phyloP scores from a whole-genome alignment of 2,888 invertebrate species.

The Heteromurus nitidus region DNA sequence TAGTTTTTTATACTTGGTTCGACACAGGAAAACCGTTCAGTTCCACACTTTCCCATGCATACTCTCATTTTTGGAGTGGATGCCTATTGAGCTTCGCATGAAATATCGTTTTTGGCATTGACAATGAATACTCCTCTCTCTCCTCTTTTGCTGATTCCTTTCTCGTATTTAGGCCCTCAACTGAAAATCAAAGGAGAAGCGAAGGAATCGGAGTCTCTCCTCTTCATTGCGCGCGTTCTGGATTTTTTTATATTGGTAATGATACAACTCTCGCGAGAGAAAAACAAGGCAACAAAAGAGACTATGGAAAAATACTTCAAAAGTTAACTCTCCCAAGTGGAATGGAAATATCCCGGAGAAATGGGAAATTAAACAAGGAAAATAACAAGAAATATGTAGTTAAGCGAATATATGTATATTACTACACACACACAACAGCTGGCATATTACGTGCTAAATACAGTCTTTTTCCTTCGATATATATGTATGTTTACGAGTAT shows the following conservation, averaged over 20 bases:
- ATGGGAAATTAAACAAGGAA: slow-evolving; percentile 59
- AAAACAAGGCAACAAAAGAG: no score
- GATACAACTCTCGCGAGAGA: neutral
- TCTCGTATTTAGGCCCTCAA: no score
- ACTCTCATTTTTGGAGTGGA: no score
- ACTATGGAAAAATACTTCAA: slow-evolving; percentile 36
- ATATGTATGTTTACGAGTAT: slow-evolving; percentile 10
- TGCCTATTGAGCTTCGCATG: slow-evolving; percentile 6
- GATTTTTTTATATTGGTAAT: no score
- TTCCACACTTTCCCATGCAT: no score
- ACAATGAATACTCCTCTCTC: slow-evolving; percentile 29
- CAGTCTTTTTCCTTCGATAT: neutral
- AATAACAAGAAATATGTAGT: slow-evolving; percentile 48
- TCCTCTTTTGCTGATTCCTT: no score
- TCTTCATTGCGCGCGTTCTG: neutral
- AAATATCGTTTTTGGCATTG: slow-evolving; percentile 54
- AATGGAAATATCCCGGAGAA: slow-evolving; percentile 51
- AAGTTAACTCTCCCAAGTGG: slow-evolving; percentile 56
- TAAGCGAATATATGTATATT: no score
- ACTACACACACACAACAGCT: slow-evolving; percentile 17
- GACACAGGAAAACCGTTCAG: no score
- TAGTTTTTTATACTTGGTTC: no score
- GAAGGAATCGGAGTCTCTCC: neutral
- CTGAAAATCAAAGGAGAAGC: slow-evolving; percentile 18
- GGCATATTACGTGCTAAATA: neutral